Percentiles rank a stretch among this genome's conserved stretches.
Conservation (phyloP, 2,797 vertebrate genomes). For the Notamacropus eugenii region DNA sequence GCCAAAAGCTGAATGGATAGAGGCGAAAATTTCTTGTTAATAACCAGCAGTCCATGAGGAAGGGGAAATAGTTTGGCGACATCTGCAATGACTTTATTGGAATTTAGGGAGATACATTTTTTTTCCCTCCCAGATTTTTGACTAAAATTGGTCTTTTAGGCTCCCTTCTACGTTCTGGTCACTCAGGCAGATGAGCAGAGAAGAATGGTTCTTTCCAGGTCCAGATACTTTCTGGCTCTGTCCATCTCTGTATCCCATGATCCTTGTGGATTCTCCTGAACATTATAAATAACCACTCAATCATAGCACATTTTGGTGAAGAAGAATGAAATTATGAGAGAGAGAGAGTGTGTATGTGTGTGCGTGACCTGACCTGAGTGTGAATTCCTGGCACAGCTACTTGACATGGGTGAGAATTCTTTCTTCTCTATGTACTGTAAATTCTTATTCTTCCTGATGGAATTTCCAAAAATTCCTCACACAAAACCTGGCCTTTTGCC, state of each 20-base stretch:
- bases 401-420: neutral
- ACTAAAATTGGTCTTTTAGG: neutral
- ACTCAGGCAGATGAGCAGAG: neutral
- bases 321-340: neutral
- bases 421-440: neutral
- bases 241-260: neutral
- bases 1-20: neutral
- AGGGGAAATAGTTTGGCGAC: neutral
- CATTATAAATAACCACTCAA: slow-evolving; percentile 5
- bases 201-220: neutral
- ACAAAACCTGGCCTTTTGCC: neutral
- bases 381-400: neutral
- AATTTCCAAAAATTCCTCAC: neutral
- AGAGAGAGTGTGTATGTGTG: neutral
- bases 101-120: neutral
- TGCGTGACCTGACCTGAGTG: neutral
- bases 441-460: slow-evolving; percentile 6
- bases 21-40: neutral
- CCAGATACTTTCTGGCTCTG: neutral
- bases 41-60: neutral
- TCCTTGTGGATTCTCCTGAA: slow-evolving; percentile 5
- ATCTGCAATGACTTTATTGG: neutral
- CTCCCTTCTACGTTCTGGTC: rapidly evolving
- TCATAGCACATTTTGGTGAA: slow-evolving; percentile 23
- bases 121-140: neutral